These are phyloP conservation scores for Ormyrus nitidulus DNA, from an alignment of 2,888 invertebrate genomes.

Conservation along the genomic window DNA sequence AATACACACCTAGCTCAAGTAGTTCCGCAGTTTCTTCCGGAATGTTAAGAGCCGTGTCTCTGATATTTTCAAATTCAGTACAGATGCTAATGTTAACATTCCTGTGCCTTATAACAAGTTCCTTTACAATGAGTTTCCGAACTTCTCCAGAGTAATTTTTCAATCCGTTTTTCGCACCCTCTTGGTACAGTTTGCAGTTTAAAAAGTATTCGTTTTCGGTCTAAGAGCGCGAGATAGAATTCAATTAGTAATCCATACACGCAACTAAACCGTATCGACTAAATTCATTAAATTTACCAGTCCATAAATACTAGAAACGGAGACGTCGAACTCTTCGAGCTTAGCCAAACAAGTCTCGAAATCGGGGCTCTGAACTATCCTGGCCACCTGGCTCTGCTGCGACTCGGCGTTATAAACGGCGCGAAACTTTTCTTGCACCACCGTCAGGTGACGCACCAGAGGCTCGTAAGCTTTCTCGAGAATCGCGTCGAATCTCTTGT, in stretches of 20 bases:
- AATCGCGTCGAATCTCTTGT: slow-evolving; percentile 77
- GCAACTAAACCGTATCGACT: background rate
- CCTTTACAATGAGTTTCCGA: slow-evolving; percentile 78
- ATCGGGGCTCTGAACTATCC: slow-evolving; percentile 77
- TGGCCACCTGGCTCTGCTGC: slow-evolving; percentile 75
- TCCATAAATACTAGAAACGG: slow-evolving; percentile 65
- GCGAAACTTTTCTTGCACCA: slow-evolving; percentile 78
- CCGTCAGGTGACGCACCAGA: slow-evolving; percentile 78
- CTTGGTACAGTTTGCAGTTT: slow-evolving; percentile 80
- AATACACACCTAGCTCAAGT: slow-evolving; percentile 77
- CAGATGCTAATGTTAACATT: slow-evolving; percentile 83
- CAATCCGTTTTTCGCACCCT: slow-evolving; percentile 80
- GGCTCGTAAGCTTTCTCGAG: slow-evolving; percentile 79
- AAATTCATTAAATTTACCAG: slow-evolving; percentile 61
- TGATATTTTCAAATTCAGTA: slow-evolving; percentile 83
- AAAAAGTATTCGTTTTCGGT: slow-evolving; percentile 83
- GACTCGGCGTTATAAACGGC: slow-evolving; percentile 78
- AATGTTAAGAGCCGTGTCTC: slow-evolving; percentile 81
- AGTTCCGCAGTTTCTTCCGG: slow-evolving; percentile 89
- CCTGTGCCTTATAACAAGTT: slow-evolving; percentile 81
- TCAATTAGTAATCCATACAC: background rate
- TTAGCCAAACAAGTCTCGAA: slow-evolving; percentile 65
- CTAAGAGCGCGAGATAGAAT: slow-evolving; percentile 54
- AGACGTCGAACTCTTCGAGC: slow-evolving; percentile 66
- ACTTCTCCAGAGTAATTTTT: slow-evolving; percentile 79